Conservation (phyloP, 2,888 invertebrate species). For the Andrena camellia region DNA sequence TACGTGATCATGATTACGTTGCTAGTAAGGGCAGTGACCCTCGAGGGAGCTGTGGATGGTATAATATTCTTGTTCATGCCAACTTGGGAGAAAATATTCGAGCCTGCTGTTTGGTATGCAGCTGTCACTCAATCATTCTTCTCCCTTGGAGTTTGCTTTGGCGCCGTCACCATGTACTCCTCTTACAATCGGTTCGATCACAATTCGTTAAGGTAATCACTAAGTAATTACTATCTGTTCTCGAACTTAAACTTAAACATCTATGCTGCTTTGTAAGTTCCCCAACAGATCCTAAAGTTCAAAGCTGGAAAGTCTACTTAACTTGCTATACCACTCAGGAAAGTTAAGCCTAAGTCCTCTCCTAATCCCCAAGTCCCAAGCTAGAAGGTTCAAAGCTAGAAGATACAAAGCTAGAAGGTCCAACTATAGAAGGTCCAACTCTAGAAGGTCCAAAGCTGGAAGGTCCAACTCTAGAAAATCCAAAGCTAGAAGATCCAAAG, state of each 20-base stretch:
- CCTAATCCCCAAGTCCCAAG: no score
- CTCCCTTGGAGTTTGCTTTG: conserved; percentile 88
- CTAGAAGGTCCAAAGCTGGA: no score
- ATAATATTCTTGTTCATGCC: conserved; percentile 89
- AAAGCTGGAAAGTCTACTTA: no score
- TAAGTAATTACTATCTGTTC: background rate
- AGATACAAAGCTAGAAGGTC: no score
- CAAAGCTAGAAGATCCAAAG: no score
- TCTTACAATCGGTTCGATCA: conserved; percentile 88
- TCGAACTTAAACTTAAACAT: background rate
- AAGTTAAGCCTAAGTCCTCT: no score
- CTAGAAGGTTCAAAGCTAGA: no score
- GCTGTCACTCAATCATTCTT: conserved; percentile 89
- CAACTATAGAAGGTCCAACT: no score
- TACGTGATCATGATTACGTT: conserved; percentile 88
- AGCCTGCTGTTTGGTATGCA: conserved; percentile 88
- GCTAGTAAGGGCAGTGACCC: conserved; percentile 87
- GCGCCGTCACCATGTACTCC: conserved; percentile 88
- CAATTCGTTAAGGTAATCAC: conserved; percentile 86
- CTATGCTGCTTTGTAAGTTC: no score
- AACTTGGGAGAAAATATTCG: conserved; percentile 88
- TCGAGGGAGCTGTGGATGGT: conserved; percentile 88
- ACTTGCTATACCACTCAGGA: no score
- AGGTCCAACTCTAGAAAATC: no score
- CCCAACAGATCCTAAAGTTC: no score